A percentile compares a stretch with the other conserved stretches of the same genome.
Conservation (phyloP, 37 sponge, comb jelly and placozoan genomes). For the Eunapius fragilis region DNA sequence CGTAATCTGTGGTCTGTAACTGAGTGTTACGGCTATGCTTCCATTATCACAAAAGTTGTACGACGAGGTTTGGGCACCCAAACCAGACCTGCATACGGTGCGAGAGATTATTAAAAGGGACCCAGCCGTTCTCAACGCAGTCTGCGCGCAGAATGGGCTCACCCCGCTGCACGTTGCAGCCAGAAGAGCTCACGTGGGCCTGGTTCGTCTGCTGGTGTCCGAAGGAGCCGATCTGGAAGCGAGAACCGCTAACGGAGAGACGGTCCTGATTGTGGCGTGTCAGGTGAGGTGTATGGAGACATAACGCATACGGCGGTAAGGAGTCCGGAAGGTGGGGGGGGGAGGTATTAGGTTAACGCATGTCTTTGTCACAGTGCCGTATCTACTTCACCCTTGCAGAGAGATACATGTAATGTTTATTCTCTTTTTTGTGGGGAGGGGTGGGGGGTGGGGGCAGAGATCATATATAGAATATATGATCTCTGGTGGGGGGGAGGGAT, state of each 20-base stretch:
- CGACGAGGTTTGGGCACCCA: slow-evolving; percentile 3
- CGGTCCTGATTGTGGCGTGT: slow-evolving; percentile 46
- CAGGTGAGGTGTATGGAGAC: slow-evolving; percentile 24
- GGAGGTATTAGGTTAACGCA: too few relatives aligned
- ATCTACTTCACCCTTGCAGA: too few relatives aligned
- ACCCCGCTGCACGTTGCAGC: slow-evolving; percentile 50
- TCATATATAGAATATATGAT: too few relatives aligned
- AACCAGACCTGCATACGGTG: slow-evolving; percentile 4
- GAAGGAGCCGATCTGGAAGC: slow-evolving; percentile 35
- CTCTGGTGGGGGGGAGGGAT: too few relatives aligned
- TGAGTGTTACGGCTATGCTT: neutral
- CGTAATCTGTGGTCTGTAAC: too few relatives aligned
- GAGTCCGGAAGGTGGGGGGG: too few relatives aligned
- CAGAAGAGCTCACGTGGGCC: slow-evolving; percentile 15
- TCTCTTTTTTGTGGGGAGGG: too few relatives aligned
- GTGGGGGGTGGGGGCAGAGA: too few relatives aligned
- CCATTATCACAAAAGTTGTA: neutral
- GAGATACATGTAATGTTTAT: too few relatives aligned
- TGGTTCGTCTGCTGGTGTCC: slow-evolving; percentile 22
- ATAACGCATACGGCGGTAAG: too few relatives aligned
- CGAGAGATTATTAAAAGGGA: slow-evolving; percentile 8
- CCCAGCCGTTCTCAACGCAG: slow-evolving; percentile 13
- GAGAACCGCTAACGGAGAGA: slow-evolving; percentile 25
- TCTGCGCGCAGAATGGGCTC: slow-evolving; percentile 12
- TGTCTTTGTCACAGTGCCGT: too few relatives aligned